These are phyloP conservation scores for Volucella inanis DNA, from an alignment of 2,888 invertebrate species.

Conservation along the genomic window DNA sequence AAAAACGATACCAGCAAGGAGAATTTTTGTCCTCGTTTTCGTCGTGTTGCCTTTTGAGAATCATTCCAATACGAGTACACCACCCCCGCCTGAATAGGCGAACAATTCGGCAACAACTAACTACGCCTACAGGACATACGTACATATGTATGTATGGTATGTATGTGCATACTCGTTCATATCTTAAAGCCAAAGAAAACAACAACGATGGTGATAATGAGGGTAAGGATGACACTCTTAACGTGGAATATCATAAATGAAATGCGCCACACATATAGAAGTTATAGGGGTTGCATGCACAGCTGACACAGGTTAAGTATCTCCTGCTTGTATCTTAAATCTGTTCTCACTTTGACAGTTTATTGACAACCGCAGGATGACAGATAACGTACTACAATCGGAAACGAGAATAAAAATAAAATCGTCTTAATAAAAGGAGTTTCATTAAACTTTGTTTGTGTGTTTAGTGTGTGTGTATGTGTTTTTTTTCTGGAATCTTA, in stretches of 20 bases:
- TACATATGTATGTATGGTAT: background rate
- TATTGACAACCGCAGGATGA: slow-evolving; percentile 40
- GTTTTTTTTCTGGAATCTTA: too few relatives aligned
- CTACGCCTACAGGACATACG: too few relatives aligned
- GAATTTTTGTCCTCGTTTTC: slow-evolving; percentile 25
- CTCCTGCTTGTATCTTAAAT: slow-evolving; percentile 34
- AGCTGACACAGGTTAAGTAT: slow-evolving; percentile 48
- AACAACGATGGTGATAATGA: background rate
- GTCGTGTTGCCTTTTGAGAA: slow-evolving; percentile 27
- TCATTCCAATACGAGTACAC: background rate
- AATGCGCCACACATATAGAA: slow-evolving; percentile 18
- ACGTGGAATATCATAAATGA: slow-evolving; percentile 40
- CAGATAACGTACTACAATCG: slow-evolving; percentile 32
- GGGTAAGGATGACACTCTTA: background rate
- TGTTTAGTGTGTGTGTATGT: too few relatives aligned
- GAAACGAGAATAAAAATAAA: slow-evolving; percentile 10
- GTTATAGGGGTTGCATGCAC: background rate
- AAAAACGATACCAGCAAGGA: slow-evolving; percentile 39
- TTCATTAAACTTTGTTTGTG: background rate
- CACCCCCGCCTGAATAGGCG: background rate
- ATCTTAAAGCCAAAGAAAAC: background rate
- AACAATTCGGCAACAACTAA: too few relatives aligned
- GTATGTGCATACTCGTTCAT: background rate
- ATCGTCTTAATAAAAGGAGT: slow-evolving; percentile 11
- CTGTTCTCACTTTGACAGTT: slow-evolving; percentile 59